Conservation (phyloP, 2,888 invertebrate species). For the Andrena praecox region DNA sequence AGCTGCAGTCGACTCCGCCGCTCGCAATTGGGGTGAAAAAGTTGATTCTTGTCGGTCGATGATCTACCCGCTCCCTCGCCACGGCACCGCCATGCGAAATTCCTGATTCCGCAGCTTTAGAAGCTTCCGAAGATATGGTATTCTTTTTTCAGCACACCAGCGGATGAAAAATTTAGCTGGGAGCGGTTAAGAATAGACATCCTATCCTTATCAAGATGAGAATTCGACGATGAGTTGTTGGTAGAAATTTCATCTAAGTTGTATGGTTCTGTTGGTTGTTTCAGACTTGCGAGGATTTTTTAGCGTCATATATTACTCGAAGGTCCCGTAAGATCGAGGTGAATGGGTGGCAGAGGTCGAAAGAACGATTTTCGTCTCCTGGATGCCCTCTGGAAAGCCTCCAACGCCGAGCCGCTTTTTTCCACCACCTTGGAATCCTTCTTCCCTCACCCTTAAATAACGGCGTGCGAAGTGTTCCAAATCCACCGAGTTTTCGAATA, state of each 20-base stretch:
- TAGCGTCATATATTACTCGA: neutral
- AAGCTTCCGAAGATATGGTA: too few species aligned
- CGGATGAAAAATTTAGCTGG: too few species aligned
- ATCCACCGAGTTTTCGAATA: neutral
- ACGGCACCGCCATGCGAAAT: too few species aligned
- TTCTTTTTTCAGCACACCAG: too few species aligned
- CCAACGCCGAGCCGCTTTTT: constrained; percentile 20
- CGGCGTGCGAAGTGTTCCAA: neutral
- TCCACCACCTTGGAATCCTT: neutral
- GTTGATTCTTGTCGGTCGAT: constrained; percentile 31
- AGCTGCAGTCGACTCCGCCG: constrained; percentile 16
- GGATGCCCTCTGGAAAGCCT: constrained; percentile 36
- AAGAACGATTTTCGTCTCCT: constrained; percentile 38
- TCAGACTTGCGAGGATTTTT: constrained; percentile 6
- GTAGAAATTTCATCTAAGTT: too few species aligned
- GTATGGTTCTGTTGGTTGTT: too few species aligned
- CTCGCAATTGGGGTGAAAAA: constrained; percentile 20
- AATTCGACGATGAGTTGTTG: too few species aligned
- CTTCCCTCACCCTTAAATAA: neutral
- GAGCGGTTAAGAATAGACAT: too few species aligned
- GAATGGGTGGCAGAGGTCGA: constrained; percentile 37
- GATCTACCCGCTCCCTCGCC: neutral
- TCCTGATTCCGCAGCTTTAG: too few species aligned
- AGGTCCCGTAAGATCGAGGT: neutral
- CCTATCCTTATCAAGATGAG: too few species aligned